Base-by-base conservation (phyloP, 2,113 vertebrate species). In the Gallinago undulata region DNA sequence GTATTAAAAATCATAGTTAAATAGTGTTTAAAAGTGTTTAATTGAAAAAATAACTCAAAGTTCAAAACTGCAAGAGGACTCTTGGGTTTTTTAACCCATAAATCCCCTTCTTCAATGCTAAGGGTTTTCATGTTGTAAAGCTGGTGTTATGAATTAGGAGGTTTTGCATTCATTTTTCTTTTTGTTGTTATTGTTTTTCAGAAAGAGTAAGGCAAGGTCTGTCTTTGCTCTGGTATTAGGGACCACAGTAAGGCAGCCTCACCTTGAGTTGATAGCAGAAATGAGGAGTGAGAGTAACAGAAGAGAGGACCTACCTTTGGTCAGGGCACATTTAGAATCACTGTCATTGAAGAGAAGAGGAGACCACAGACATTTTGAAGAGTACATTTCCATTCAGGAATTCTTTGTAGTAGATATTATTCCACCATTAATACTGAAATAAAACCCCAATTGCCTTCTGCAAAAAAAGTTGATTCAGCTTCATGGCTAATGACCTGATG, bases 401-500 rank as follows among this genome's bases (percentile, higher is more conserved):
- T 59, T 81, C 9, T 50, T 74, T 53, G 12, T 9, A 62, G 16
- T 2, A 79, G 31, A 18, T 75, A 23, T 60, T 77, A 37, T 1
- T 45, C 9, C 21, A 28, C 6, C 30, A 25, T 2, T 19, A 16
- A 28, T 27, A 62, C 3, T 33, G 19, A 78, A 84, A 74, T 13
- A 84, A 80, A 73, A 5, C 9, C 8, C 4, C 13, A 59, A 18
- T 7, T 70, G 7, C 2, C n/a, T 75, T 5, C 31, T 78, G 11
- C 3, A 57, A 62, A 64, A 90, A 90, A 19, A 11, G 12, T 23
- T 62, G 10, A 19, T 59, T 43, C 23, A 28, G 2, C 7, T 8
- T 82, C 22, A n/a, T 11, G 7, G 19, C 2, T 56, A 7, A 56
- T 7, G 4, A 19, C 13, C 25, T 69, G 8, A n/a, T 0, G 0